A percentile compares a stretch with the other conserved stretches of the same genome.
phyloP scores from a whole-genome alignment of 2,797 vertebrate genomes.

The Clarias fuscus region DNA sequence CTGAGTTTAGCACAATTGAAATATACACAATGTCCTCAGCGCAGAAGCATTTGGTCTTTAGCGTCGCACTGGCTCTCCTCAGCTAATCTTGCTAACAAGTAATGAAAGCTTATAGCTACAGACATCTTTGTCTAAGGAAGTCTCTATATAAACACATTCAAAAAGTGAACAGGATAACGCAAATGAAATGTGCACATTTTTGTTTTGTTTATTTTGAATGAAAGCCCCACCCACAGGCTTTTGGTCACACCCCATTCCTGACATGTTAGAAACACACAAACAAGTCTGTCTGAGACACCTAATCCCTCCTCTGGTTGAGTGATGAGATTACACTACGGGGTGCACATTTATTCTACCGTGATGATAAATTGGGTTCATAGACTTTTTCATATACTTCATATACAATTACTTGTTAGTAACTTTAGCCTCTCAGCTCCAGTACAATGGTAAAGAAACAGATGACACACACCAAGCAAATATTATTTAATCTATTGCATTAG shows the following conservation, averaged over 20 bases:
- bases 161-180: not conserved
- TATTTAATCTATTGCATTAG: not conserved
- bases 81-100: not conserved
- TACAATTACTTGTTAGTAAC: not conserved
- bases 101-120: not conserved
- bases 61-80: not conserved
- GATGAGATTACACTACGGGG: not conserved
- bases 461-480: not conserved
- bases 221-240: not conserved
- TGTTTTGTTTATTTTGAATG: not conserved
- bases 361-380: not conserved
- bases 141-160: not conserved
- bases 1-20: not conserved
- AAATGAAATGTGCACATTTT: not conserved
- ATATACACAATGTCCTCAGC: not conserved
- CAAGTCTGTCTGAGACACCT: not conserved
- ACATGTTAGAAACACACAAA: not conserved
- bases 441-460: not conserved
- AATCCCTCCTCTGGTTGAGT: not conserved
- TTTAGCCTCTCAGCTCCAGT: not conserved
- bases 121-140: slow-evolving; percentile 1
- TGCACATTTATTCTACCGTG: not conserved
- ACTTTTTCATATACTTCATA: not conserved
- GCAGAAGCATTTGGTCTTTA: not conserved
- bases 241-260: not conserved